Base-by-base conservation (phyloP, 2,888 invertebrate genomes). In the Lacanobia oleracea region DNA sequence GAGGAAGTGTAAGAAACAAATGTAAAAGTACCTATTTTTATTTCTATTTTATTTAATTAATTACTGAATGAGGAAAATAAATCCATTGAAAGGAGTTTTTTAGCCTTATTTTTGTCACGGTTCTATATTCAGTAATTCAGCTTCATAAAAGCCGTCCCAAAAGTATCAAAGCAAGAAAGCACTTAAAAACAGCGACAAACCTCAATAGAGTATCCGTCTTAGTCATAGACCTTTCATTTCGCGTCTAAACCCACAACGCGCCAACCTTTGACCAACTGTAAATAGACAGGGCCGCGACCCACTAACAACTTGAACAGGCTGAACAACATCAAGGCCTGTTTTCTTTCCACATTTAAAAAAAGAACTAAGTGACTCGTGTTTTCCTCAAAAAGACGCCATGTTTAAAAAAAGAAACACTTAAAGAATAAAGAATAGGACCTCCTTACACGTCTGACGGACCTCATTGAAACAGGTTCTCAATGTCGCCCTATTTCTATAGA, bases 301-400 rank as follows among this genome's bases (percentile, higher is more conserved):
- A 89, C 81, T 89, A 90, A 90, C 87, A 86, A 75, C 80, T 71
- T 80, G 81, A 85, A 87, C 88, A 87, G 56, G 56, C 71, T 79
- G 81, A 85, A 87, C 88, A 87, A 85, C 81, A 88, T 89, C 87
- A 86, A 81, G 87, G 77, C 88, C 88, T 83, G 88, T 85, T 91
- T 91, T 91, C 92, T 89, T 91, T 93, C 90, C 89, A 92, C 77
- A 86, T 85, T 88, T 63, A 73, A 77, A 78, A 77, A 70, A 91
- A 88, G 91, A 92, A 91, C 89, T 89, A 86, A 84, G 88, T 92
- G 93, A 94, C 91, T 91, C 75, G 92, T 93, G 82, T 86, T 91
- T 91, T 88, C 76, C 83, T 85, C 82, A 78, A 83, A 90, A 89
- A 88, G 86, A 84, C 73, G 72, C 76, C 71, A 51, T 66, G 73